A percentile compares a stretch with the other conserved stretches of the same genome.
phyloP scores from a whole-genome alignment of 1,140 invertebrate genomes.

The Anthonomus grandis region DNA sequence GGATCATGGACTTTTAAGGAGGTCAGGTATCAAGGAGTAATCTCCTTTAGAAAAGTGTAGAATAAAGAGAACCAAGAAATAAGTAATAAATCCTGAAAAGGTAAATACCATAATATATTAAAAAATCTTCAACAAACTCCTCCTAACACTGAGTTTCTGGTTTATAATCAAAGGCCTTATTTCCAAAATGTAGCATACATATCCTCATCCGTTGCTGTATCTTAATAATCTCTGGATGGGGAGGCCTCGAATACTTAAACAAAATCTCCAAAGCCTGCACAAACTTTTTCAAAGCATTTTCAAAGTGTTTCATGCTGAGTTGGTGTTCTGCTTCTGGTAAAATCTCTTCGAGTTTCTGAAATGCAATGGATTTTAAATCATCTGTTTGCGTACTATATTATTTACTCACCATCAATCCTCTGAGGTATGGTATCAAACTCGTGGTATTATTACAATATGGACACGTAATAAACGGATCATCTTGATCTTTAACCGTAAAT shows the following conservation, averaged over 20 bases:
- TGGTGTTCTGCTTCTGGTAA: constrained; percentile 39
- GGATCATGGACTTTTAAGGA: no score
- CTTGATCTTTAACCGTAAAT: constrained; percentile 24
- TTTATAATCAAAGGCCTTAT: constrained; percentile 39
- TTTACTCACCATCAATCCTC: constrained; percentile 35
- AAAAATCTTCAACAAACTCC: no score
- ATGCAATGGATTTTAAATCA: neutral
- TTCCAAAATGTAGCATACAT: constrained; percentile 42
- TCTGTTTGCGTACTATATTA: neutral
- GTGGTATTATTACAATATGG: constrained; percentile 36
- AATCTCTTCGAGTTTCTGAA: constrained; percentile 37
- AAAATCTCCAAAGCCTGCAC: constrained; percentile 36
- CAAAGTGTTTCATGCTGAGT: constrained; percentile 28
- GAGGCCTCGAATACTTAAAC: constrained; percentile 37
- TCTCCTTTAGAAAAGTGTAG: no score
- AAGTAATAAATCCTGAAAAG: no score
- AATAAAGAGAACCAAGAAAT: no score
- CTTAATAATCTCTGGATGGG: constrained; percentile 43
- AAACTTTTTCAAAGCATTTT: constrained; percentile 35
- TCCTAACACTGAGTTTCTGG: no score
- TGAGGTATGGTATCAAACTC: constrained; percentile 34
- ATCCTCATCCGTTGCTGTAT: constrained; percentile 41
- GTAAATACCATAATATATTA: no score
- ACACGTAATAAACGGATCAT: constrained; percentile 38
- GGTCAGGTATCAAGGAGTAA: no score